Percentiles rank a stretch among this genome's conserved stretches.
Evolutionary conservation across 1,140 invertebrate genomes (phyloP).

Genomic region (Bombus confusus): DNA sequence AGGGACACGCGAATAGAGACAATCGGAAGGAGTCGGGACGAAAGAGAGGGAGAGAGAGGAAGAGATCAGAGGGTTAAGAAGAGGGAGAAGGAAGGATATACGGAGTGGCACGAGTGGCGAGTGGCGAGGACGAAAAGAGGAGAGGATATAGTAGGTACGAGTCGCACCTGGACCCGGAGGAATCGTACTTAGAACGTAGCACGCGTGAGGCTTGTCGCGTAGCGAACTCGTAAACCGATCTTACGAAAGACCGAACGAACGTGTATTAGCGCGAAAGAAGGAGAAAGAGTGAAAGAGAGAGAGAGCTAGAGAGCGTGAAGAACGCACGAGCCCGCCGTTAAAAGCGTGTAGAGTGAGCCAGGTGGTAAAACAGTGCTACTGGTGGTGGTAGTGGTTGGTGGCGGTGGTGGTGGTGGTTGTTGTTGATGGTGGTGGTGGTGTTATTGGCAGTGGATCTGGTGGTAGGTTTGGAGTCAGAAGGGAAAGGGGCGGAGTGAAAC

Average conservation of each 20-base stretch:
- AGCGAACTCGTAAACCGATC: not conserved
- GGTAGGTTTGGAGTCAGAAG: constrained; percentile 6
- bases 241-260: not conserved
- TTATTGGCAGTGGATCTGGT: constrained; percentile 29
- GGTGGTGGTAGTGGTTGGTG: constrained; percentile 39
- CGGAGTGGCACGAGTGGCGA: not conserved
- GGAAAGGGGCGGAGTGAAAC: constrained; percentile 57
- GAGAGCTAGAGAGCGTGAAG: not conserved
- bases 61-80: not conserved
- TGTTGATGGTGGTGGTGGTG: not conserved
- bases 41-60: constrained; percentile 4
- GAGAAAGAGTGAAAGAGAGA: not conserved
- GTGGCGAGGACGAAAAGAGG: not conserved
- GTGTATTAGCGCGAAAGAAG: not conserved
- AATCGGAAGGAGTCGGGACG: not conserved
- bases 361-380: constrained; percentile 55
- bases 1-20: not conserved
- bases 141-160: constrained; percentile 31
- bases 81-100: not conserved
- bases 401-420: constrained; percentile 33
- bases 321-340: constrained; percentile 1
- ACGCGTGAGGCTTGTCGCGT: constrained; percentile 44
- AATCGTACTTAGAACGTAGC: constrained; percentile 48
- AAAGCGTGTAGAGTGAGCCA: constrained; percentile 53
- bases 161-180: constrained; percentile 61